phyloP scores from a whole-genome alignment of 2,797 vertebrate genomes.

The Acanthis flammea region DNA sequence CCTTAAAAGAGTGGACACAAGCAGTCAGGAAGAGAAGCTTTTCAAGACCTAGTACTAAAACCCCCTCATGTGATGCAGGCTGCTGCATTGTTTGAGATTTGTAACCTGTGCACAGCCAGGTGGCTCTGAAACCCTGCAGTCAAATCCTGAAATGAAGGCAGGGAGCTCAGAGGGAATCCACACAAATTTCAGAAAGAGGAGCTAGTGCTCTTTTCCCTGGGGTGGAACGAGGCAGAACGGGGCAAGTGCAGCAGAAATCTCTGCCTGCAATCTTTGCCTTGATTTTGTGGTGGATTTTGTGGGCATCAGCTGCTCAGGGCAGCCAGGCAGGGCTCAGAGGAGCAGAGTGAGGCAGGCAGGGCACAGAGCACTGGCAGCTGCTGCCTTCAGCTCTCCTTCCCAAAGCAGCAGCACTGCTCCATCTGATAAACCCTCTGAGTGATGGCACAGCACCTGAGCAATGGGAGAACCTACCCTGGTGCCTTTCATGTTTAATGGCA shows the following conservation, averaged over 20 bases:
- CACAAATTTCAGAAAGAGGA: background rate
- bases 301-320: background rate
- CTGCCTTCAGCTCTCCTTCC: background rate
- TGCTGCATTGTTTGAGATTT: background rate
- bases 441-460: background rate
- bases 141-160: background rate
- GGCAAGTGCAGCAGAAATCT: background rate
- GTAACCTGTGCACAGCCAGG: background rate
- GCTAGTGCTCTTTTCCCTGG: background rate
- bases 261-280: background rate
- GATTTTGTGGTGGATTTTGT: background rate
- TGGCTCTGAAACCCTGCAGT: background rate
- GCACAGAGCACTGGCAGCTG: background rate
- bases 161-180: background rate
- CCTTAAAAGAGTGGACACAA: background rate
- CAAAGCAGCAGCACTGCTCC: background rate
- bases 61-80: background rate
- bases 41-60: background rate
- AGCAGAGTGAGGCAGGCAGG: background rate
- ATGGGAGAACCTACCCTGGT: background rate
- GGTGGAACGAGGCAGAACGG: background rate
- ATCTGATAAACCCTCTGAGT: background rate
- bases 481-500: background rate
- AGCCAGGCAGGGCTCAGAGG: background rate
- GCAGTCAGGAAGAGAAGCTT: background rate